Conservation (phyloP, 2,113 vertebrate genomes). For the Mugil cephalus region DNA sequence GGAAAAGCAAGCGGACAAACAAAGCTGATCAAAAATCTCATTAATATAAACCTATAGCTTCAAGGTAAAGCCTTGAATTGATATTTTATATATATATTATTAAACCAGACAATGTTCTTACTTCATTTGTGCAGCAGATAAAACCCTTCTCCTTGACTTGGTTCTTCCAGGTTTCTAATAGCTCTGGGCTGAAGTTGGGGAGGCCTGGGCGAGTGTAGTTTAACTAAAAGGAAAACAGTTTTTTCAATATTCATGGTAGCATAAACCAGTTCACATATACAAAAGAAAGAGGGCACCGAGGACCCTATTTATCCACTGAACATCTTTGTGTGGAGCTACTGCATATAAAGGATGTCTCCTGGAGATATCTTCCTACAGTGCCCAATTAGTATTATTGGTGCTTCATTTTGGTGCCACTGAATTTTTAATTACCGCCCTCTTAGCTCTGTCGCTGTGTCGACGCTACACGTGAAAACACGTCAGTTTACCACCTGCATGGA, state of each 20-base stretch:
- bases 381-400: too few species aligned
- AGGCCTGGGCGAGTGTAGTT: constrained; percentile 97
- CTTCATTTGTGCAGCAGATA: constrained; percentile 94
- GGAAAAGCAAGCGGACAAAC: constrained; percentile 14
- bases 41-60: not conserved
- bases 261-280: not conserved
- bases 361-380: not conserved
- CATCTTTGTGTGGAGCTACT: constrained; percentile 9
- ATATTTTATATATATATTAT: not conserved
- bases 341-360: not conserved
- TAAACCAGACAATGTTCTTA: constrained; percentile 76
- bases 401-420: too few species aligned
- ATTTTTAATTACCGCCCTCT: too few species aligned
- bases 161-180: constrained; percentile 94
- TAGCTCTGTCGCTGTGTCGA: too few species aligned
- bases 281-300: not conserved
- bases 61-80: not conserved
- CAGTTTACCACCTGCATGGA: too few species aligned
- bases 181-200: constrained; percentile 92
- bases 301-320: constrained; percentile 11
- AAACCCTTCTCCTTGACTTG: constrained; percentile 97
- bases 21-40: not conserved
- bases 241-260: not conserved
- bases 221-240: constrained; percentile 83
- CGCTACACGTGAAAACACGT: too few species aligned